Evolutionary conservation across 53 echinoderm and acorn worm genomes (phyloP), one percentile per base, ranked within the genome.

Genomic region (Temnopleurus reevesii): DNA sequence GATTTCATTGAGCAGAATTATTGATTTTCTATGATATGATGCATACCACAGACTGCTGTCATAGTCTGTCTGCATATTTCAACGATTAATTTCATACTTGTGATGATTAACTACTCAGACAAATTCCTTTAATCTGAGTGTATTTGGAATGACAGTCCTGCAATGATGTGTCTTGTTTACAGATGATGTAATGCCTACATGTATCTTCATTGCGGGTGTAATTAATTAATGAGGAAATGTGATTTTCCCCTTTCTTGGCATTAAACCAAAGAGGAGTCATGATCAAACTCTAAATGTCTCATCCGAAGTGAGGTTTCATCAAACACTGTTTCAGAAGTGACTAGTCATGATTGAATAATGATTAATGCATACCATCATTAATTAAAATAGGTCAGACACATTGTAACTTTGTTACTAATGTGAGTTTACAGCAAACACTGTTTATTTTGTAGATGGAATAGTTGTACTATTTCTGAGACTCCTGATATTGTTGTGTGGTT

Each of bases 1-100:
- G 26, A 63, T 63, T 33, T 63, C 29, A 29, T 63, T 63, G 36
- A 71, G 21, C 41, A 71, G 71, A 71, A 71, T 21, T 33, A 71
- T 71, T 71, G 71, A 71, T 71, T 71, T 71, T 71, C 41, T 43
- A 36, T 38, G 41, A 66, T n/a, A 63, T 6, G 71, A 71, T 71
- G 71, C 71, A 71, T 71, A 38, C 71, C 71, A n/a, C 18, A 8
- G 5, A 71, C 23, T n/a, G 21, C 71, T 71, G 71, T 71, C 71
- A 71, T 71, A 36, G 71, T 41, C 21, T n/a, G n/a, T 38, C 71
- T 38, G 71, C 71, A 71, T 71, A 71, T 71, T 41, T 41, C 71
- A 71, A 41, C 41, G 21, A 71, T 71, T 71, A 71, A 71, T 71
- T 71, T 10, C 71, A 38, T 41, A 71, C 43, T 71, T n/a, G 41